Conservation (phyloP, 2,888 invertebrate species). For the Callyntrura guangdongensis region DNA sequence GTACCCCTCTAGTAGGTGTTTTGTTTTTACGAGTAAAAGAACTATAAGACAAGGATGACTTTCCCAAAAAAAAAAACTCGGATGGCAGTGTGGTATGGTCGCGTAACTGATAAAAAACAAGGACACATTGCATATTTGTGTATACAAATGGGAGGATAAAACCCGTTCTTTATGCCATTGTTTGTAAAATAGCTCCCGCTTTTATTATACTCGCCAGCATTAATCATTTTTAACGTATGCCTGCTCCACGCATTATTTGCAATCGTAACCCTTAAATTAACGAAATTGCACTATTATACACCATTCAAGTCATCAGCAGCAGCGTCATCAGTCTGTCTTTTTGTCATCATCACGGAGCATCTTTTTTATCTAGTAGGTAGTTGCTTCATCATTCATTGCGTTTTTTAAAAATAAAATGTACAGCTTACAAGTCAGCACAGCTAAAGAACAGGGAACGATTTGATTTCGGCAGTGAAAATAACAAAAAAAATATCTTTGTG, state of each 20-base stretch:
- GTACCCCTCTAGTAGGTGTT: background rate
- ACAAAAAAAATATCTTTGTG: constrained; percentile 35
- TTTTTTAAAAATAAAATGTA: constrained; percentile 28
- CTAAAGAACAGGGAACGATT: constrained; percentile 19
- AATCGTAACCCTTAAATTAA: constrained; percentile 72
- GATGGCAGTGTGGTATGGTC: background rate
- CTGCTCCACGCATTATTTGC: constrained; percentile 64
- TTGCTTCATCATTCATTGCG: constrained; percentile 38
- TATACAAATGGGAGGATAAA: constrained; percentile 36
- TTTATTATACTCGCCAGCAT: constrained; percentile 52
- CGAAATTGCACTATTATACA: constrained; percentile 71
- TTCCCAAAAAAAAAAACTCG: background rate
- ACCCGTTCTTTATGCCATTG: constrained; percentile 39
- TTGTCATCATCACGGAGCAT: constrained; percentile 34
- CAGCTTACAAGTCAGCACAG: background rate
- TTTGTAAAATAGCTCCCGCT: constrained; percentile 54
- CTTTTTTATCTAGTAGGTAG: background rate
- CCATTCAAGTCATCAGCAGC: constrained; percentile 40
- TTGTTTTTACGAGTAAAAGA: constrained; percentile 24
- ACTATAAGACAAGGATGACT: constrained; percentile 2
- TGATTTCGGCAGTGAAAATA: constrained; percentile 36
- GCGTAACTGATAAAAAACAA: constrained; percentile 28
- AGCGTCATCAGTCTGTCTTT: background rate
- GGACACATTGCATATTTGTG: background rate
- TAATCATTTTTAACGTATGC: constrained; percentile 55